These are phyloP conservation scores for Cryptosula pallasiana DNA, from an alignment of 2,888 invertebrate genomes.

Conservation along the genomic window DNA sequence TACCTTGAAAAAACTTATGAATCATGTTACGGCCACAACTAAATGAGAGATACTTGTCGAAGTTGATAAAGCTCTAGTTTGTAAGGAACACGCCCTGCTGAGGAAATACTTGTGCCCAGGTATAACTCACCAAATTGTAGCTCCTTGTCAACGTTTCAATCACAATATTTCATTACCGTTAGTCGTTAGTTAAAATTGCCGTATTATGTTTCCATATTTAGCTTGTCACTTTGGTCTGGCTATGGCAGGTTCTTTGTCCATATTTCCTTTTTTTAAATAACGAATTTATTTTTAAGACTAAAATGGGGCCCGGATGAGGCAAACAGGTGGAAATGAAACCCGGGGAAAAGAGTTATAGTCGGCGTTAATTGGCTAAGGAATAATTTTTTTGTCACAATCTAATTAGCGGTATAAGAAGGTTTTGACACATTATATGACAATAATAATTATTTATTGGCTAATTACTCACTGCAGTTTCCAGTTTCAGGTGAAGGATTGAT, in stretches of 20 bases:
- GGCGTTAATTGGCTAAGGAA: background rate
- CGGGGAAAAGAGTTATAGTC: background rate
- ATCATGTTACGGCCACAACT: background rate
- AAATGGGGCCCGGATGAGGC: background rate
- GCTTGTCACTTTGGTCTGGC: background rate
- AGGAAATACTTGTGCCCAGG: background rate
- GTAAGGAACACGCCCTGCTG: background rate
- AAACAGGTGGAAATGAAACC: no score
- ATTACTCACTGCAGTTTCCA: no score
- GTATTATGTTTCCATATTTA: background rate
- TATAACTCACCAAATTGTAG: background rate
- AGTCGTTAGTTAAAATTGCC: background rate
- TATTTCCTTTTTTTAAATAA: background rate
- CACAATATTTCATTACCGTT: no score
- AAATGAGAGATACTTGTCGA: background rate
- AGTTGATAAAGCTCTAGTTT: no score
- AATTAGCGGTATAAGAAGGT: background rate
- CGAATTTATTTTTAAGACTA: background rate
- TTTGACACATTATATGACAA: background rate
- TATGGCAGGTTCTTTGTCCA: background rate
- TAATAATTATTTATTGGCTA: background rate
- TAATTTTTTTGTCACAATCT: background rate
- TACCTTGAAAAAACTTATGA: background rate
- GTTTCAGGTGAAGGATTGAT: no score
- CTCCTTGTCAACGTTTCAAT: no score